phyloP scores from a whole-genome alignment of 2,888 invertebrate species.

The Melieria crassipennis region DNA sequence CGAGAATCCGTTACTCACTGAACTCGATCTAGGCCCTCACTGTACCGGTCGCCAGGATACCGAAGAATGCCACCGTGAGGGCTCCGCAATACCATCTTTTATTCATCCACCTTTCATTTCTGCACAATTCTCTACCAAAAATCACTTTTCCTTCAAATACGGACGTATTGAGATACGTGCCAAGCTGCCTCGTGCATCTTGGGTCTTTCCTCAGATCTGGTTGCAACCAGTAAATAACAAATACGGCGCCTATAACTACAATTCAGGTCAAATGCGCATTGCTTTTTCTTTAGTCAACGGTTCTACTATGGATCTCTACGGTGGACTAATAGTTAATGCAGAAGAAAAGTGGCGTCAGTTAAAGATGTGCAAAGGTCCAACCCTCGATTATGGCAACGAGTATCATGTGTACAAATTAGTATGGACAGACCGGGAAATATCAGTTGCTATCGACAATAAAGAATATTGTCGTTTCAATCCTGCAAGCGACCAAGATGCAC shows the following conservation, averaged over 20 bases:
- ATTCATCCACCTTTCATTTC: conserved; percentile 77
- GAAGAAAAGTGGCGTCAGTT: conserved; percentile 52
- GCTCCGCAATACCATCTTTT: conserved; percentile 39
- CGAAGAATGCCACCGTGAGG: conserved; percentile 52
- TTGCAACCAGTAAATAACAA: conserved; percentile 72
- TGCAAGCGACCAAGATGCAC: conserved; percentile 35
- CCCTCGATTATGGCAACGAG: conserved; percentile 65
- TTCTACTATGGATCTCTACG: conserved; percentile 48
- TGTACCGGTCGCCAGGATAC: conserved; percentile 56
- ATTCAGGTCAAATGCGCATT: conserved; percentile 78
- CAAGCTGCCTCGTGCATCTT: conserved; percentile 78
- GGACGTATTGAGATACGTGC: conserved; percentile 77
- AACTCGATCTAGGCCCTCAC: conserved; percentile 49
- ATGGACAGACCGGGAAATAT: conserved; percentile 68
- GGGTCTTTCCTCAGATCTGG: conserved; percentile 78
- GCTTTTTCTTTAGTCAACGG: conserved; percentile 70
- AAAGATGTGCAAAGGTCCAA: conserved; percentile 51
- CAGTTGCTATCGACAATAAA: conserved; percentile 68
- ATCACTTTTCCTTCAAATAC: conserved; percentile 74
- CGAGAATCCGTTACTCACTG: conserved; percentile 32
- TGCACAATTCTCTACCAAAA: conserved; percentile 72
- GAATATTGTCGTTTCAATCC: conserved; percentile 67
- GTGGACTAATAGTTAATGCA: conserved; percentile 54
- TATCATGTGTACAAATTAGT: conserved; percentile 76
- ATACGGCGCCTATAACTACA: conserved; percentile 69